phyloP scores from a whole-genome alignment of 2,797 vertebrate genomes.

The Pteronotus mesoamericanus region DNA sequence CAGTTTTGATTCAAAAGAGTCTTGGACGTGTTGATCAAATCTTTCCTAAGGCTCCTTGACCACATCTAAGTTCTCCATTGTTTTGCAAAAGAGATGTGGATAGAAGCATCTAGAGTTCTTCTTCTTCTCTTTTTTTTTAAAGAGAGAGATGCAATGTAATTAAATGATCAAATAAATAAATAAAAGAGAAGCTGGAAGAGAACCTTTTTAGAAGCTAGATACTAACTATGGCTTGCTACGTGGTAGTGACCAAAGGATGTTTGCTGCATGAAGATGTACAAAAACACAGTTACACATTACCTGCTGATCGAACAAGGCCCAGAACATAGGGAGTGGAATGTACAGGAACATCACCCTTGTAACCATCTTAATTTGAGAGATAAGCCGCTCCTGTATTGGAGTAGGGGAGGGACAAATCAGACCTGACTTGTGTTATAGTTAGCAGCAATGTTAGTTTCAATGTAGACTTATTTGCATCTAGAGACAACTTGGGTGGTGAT shows the following conservation, averaged over 20 bases:
- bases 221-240: accelerated
- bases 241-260: accelerated
- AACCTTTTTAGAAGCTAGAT: not conserved
- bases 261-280: not conserved
- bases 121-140: not conserved
- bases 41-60: not conserved
- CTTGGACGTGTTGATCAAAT: not conserved
- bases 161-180: not conserved
- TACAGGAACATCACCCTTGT: slow-evolving; percentile 94
- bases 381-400: slow-evolving; percentile 89
- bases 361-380: slow-evolving; percentile 94
- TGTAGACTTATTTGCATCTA: not conserved
- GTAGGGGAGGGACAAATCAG: not conserved
- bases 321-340: slow-evolving; percentile 98
- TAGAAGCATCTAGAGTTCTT: not conserved
- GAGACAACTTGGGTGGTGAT: not conserved
- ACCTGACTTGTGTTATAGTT: not conserved
- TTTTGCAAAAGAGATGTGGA: not conserved
- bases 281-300: slow-evolving; percentile 80
- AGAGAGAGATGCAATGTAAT: not conserved
- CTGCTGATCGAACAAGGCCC: slow-evolving; percentile 98
- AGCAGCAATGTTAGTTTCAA: not conserved
- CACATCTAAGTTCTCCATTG: not conserved
- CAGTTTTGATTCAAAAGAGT: not conserved
- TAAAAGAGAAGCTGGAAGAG: not conserved